Evolutionary conservation across 1,140 invertebrate genomes (phyloP).

Genomic region (Nylanderia fulva): DNA sequence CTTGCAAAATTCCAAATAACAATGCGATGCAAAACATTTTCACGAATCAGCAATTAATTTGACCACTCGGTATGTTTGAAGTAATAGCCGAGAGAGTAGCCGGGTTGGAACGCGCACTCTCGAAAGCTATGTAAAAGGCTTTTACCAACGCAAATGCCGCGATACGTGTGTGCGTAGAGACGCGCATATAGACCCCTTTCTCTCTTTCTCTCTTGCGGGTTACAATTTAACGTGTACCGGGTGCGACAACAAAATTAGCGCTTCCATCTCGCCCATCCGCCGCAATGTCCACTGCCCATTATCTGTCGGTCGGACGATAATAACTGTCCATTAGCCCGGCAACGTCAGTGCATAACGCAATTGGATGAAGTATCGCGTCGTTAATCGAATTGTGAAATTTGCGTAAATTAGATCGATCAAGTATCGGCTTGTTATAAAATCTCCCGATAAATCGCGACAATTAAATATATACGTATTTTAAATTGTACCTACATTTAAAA

Average conservation of each 20-base stretch:
- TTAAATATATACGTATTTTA: background rate
- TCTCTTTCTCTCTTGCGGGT: background rate
- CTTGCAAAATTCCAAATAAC: background rate
- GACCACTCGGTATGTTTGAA: slow-evolving; percentile 19
- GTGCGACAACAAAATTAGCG: slow-evolving; percentile 45
- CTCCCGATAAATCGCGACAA: background rate
- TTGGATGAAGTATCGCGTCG: slow-evolving; percentile 42
- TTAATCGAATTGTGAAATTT: slow-evolving; percentile 56
- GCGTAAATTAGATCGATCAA: slow-evolving; percentile 30
- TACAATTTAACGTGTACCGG: slow-evolving; percentile 29
- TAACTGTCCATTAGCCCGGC: slow-evolving; percentile 52
- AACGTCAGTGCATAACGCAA: slow-evolving; percentile 19
- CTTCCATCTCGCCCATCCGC: slow-evolving; percentile 17
- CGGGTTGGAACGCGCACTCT: background rate
- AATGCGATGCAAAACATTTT: background rate
- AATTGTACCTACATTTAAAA: background rate
- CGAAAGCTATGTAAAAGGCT: slow-evolving; percentile 43
- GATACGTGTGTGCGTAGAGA: slow-evolving; percentile 19
- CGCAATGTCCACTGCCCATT: slow-evolving; percentile 44
- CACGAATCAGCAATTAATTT: slow-evolving; percentile 27
- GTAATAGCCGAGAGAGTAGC: slow-evolving; percentile 5
- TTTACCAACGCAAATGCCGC: slow-evolving; percentile 33
- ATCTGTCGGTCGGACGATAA: slow-evolving; percentile 42
- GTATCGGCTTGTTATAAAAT: slow-evolving; percentile 5
- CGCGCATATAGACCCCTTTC: background rate